Evolutionary conservation across 2,797 vertebrate species (phyloP).

Genomic region (Australoheros facetus): DNA sequence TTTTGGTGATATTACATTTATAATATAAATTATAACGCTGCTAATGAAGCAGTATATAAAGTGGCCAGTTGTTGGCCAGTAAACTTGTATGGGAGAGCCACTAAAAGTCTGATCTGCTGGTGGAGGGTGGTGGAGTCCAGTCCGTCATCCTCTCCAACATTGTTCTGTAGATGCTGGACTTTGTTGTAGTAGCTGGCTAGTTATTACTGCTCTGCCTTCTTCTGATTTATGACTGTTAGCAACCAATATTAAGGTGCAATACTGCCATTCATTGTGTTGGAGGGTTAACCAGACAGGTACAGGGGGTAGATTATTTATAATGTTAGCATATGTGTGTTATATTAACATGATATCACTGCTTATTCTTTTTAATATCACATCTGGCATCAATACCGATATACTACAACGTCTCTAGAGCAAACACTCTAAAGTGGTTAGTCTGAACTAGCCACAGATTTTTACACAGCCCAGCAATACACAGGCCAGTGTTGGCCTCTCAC

Average conservation of each 20-base stretch:
- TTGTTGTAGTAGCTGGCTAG: background rate
- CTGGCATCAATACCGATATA: background rate
- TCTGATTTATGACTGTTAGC: background rate
- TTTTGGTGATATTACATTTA: background rate
- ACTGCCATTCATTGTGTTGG: background rate
- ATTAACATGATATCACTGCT: background rate
- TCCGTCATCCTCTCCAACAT: no score
- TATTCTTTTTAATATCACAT: background rate
- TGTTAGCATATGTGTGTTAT: background rate
- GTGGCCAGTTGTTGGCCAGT: background rate
- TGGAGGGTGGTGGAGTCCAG: no score
- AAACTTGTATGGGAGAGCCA: background rate
- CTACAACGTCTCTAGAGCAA: no score
- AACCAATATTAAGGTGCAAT: background rate
- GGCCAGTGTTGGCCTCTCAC: background rate
- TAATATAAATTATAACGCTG: background rate
- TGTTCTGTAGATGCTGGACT: no score
- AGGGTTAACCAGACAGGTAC: background rate
- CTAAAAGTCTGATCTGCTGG: no score
- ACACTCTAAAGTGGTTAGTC: background rate
- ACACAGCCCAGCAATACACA: slow-evolving; percentile 2
- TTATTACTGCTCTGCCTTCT: background rate
- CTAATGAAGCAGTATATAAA: background rate
- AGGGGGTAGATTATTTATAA: background rate
- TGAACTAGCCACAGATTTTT: background rate